These are phyloP conservation scores for Piprites chloris DNA, from an alignment of 2,113 vertebrate species.

Conservation along the genomic window DNA sequence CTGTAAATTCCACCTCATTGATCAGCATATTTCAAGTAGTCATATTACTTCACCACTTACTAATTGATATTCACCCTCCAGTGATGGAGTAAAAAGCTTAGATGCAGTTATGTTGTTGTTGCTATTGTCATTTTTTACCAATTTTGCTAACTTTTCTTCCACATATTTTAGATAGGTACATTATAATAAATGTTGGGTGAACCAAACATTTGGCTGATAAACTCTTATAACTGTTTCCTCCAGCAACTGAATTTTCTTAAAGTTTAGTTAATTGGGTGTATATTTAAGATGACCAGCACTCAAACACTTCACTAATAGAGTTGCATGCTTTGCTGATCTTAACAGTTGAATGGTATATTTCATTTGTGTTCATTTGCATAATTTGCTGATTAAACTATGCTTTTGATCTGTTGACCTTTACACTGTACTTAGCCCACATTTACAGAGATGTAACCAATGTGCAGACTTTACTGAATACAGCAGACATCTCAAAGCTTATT, in stretches of 20 bases:
- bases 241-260: neutral
- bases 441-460: slow-evolving; percentile 56
- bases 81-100: neutral
- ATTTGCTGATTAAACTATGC: slow-evolving; percentile 67
- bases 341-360: slow-evolving; percentile 61
- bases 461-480: neutral
- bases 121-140: neutral
- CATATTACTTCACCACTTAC: neutral
- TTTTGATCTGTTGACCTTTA: slow-evolving; percentile 72
- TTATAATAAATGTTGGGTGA: neutral
- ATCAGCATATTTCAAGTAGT: slow-evolving; percentile 16
- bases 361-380: slow-evolving; percentile 68
- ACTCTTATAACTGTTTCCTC: neutral
- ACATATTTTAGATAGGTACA: neutral
- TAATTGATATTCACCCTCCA: slow-evolving; percentile 41
- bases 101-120: neutral
- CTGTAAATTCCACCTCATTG: slow-evolving; percentile 1
- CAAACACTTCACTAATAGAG: slow-evolving; percentile 47
- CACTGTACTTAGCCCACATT: slow-evolving; percentile 41
- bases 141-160: neutral
- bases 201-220: neutral
- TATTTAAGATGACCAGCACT: slow-evolving; percentile 22
- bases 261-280: neutral
- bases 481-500: slow-evolving; percentile 21
- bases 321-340: slow-evolving; percentile 60